Percentiles rank a stretch among this genome's conserved stretches.
Evolutionary conservation across 1,140 invertebrate genomes (phyloP).

Genomic region (Philaenus spumarius): DNA sequence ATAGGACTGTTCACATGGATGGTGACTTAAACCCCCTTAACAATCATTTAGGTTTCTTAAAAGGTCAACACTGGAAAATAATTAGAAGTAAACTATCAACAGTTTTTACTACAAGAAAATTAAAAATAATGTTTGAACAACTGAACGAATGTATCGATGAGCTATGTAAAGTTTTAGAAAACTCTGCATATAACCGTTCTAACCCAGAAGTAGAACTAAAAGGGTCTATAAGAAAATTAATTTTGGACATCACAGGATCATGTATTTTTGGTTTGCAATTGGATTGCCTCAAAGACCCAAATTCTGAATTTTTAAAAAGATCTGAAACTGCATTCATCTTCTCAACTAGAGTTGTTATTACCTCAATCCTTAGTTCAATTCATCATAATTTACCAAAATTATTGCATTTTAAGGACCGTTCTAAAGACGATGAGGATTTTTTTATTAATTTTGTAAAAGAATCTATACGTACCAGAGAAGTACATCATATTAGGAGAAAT

Average conservation of each 20-base stretch:
- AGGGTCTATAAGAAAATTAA: too few species aligned
- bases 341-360: too few species aligned
- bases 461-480: slow-evolving; percentile 39
- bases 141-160: slow-evolving; percentile 38
- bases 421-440: slow-evolving; percentile 28
- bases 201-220: too few species aligned
- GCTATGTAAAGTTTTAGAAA: slow-evolving; percentile 35
- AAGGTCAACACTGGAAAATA: slow-evolving; percentile 45
- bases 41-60: slow-evolving; percentile 27
- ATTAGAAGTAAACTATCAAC: slow-evolving; percentile 33
- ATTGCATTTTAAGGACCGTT: not conserved
- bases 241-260: too few species aligned
- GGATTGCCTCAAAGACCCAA: too few species aligned
- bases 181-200: slow-evolving; percentile 17
- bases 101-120: slow-evolving; percentile 42
- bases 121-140: too few species aligned
- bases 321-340: too few species aligned
- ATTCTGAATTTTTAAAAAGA: too few species aligned
- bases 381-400: slow-evolving; percentile 1
- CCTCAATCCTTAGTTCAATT: too few species aligned
- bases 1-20: slow-evolving; percentile 38
- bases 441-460: slow-evolving; percentile 31
- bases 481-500: slow-evolving; percentile 39
- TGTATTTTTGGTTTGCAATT: too few species aligned
- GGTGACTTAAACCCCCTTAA: slow-evolving; percentile 25